Base-by-base conservation (phyloP, 2,797 vertebrate genomes). In the Sciurus carolinensis region DNA sequence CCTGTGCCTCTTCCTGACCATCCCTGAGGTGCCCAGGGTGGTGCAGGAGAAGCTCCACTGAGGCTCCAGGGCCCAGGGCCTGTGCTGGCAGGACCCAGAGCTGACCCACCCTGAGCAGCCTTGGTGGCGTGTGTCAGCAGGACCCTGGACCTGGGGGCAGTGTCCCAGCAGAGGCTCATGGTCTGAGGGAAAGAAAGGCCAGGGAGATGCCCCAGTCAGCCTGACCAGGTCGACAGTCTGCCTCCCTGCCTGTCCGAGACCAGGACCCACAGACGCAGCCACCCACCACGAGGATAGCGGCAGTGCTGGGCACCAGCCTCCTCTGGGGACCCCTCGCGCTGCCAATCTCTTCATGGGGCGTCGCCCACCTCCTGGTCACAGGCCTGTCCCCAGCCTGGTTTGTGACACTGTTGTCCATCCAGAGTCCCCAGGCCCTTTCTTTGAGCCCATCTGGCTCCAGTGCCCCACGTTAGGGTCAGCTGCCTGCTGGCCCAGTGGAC, bases 241-340 rank as follows among this genome's bases (percentile, higher is more conserved):
- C 7, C 33, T 0, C 1, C 3, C 47, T 4, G 18, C 2, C 0
- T 14, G 75, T 47, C 22, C 3, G 0, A 36, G 30, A 7, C 54
- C 11, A 4, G 64, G 80, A 42, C 75, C 42, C 47, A n/a, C 5
- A 4, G 39, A 42, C 0, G 5, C 9, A 20, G n/a, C 42, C 26
- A 22, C 24, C 10, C 26, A 15, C 24, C 9, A 33, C 13, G 33
- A 26, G 18, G 18, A 36, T 10, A 30, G 36, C 0, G 13, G 13
- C 3, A 36, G 52, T 62, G 52, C 71, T 14, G 42, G 50, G n/a
- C 42, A 12, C 42, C 17, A 0, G 8, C 76, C 7, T 20, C 0
- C 4, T 79, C 24, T 47, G 3, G 57, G 11, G 39, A 7, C 30
- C 18, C 30, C 50, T 13, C 20, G 1, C 4, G 5, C 7, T 9